Conservation (phyloP, 2,797 vertebrate species). For the Otolemur crassicaudatus region DNA sequence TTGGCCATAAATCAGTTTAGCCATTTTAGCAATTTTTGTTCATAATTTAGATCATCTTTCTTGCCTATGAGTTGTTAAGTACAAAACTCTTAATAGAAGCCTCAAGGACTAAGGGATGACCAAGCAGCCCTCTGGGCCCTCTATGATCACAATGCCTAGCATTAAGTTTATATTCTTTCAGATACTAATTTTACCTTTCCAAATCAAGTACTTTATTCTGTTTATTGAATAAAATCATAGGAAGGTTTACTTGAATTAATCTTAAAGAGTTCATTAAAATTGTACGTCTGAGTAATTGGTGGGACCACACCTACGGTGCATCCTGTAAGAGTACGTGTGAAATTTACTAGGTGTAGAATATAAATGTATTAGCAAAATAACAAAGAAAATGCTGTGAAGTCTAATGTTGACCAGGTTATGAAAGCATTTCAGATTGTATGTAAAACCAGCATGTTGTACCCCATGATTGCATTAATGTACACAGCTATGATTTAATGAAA, state of each 20-base stretch:
- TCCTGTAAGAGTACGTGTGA: too few relatives aligned
- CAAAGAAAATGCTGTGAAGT: too few relatives aligned
- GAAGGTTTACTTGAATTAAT: not conserved
- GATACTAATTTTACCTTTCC: not conserved
- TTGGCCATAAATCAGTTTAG: not conserved
- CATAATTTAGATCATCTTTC: not conserved
- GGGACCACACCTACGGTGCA: too few relatives aligned
- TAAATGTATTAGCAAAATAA: too few relatives aligned
- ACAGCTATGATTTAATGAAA: too few relatives aligned
- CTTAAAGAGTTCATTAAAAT: not conserved
- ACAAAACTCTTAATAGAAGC: not conserved
- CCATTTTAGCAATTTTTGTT: not conserved
- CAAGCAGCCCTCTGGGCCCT: not conserved
- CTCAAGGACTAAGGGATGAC: not conserved
- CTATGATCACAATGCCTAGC: not conserved
- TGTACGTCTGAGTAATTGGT: not conserved
- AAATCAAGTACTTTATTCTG: not conserved
- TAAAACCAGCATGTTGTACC: too few relatives aligned
- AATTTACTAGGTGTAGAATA: too few relatives aligned
- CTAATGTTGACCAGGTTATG: too few relatives aligned
- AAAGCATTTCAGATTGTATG: too few relatives aligned
- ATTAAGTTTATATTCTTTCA: not conserved
- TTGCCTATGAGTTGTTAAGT: not conserved
- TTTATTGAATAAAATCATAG: not conserved
- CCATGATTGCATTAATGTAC: too few relatives aligned